These are phyloP conservation scores for Paragorgia papillata DNA, from an alignment of 92 coral and sea anemone species.

Conservation along the genomic window DNA sequence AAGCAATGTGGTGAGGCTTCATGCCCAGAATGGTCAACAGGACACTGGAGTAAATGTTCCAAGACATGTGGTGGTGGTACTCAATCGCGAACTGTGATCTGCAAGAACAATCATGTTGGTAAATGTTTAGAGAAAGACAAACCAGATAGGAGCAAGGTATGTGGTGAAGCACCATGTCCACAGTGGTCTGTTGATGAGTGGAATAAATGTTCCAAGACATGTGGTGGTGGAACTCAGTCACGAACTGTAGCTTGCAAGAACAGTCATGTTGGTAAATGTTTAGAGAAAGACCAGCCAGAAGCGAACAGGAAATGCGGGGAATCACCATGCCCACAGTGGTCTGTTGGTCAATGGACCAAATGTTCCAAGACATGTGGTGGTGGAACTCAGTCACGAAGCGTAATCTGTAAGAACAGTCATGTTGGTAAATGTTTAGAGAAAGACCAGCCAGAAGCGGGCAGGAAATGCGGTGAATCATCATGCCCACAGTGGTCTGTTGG, in stretches of 20 bases:
- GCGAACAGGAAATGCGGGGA: neutral
- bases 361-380: constrained; percentile 56
- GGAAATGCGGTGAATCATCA: constrained; percentile 27
- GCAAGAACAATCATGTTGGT: constrained; percentile 47
- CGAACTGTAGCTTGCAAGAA: constrained; percentile 62
- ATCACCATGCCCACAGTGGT: constrained; percentile 18
- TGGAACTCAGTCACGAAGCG: constrained; percentile 44
- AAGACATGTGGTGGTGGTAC: constrained; percentile 56
- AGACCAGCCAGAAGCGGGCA: constrained; percentile 5
- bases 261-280: constrained; percentile 30
- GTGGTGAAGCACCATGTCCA: constrained; percentile 36
- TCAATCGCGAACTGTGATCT: constrained; percentile 34
- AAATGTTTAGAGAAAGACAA: constrained; percentile 11
- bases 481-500: constrained; percentile 44
- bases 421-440: constrained; percentile 40
- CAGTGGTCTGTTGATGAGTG: constrained; percentile 56
- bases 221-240: constrained; percentile 69
- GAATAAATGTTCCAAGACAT: constrained; percentile 56
- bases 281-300: constrained; percentile 6
- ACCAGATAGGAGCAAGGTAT: constrained; percentile 13
- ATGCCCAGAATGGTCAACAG: constrained; percentile 42
- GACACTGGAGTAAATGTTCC: constrained; percentile 47
- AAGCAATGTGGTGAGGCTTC: constrained; percentile 36
- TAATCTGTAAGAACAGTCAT: constrained; percentile 43
- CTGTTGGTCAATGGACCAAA: constrained; percentile 29